phyloP scores from a whole-genome alignment of 2,113 vertebrate species.

The Grammomys dolichurus region DNA sequence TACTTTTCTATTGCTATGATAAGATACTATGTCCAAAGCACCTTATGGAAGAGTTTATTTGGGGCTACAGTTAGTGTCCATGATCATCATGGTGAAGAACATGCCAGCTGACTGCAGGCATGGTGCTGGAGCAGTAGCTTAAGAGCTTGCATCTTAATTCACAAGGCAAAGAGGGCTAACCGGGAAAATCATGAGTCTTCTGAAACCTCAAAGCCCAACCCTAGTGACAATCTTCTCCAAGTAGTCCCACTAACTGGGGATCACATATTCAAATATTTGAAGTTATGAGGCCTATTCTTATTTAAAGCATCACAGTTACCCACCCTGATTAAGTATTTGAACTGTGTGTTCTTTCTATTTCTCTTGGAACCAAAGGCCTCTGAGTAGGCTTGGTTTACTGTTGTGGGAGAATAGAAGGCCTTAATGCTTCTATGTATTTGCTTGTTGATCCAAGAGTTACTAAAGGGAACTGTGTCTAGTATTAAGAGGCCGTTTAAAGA shows the following conservation, averaged over 20 bases:
- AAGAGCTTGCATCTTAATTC: background rate
- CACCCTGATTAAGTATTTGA: conserved; percentile 9
- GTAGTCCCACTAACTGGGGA: background rate
- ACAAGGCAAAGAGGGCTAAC: background rate
- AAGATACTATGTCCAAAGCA: background rate
- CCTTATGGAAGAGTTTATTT: background rate
- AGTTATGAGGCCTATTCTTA: background rate
- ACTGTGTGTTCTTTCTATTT: conserved; percentile 6
- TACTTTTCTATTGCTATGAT: background rate
- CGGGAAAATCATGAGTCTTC: background rate
- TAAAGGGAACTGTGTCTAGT: background rate
- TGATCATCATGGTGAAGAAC: background rate
- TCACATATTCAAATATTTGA: background rate
- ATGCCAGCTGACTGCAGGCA: background rate
- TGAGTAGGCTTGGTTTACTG: conserved; percentile 44
- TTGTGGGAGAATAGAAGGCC: conserved; percentile 2
- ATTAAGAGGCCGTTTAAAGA: conserved; percentile 3
- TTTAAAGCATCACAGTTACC: background rate
- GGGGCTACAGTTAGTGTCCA: background rate
- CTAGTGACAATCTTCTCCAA: background rate
- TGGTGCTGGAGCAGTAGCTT: background rate
- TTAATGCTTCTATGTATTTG: conserved; percentile 22
- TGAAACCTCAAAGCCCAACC: background rate
- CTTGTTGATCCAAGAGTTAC: background rate
- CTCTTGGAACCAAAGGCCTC: background rate